Evolutionary conservation across 2,888 invertebrate genomes (phyloP).

Genomic region (Phytoseiulus persimilis): DNA sequence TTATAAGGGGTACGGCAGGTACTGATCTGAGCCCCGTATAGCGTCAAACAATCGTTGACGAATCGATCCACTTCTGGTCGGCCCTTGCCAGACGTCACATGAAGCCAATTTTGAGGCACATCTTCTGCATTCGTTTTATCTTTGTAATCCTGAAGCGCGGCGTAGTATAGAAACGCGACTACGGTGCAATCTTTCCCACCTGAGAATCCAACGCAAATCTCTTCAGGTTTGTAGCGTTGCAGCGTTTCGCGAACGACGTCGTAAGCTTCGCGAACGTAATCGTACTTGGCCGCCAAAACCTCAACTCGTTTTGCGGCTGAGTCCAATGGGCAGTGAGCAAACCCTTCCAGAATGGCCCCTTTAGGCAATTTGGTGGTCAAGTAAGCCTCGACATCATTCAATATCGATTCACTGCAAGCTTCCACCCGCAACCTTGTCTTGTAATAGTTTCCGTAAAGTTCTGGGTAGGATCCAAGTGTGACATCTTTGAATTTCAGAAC

Average conservation of each 20-base stretch:
- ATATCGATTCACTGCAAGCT: slow-evolving; percentile 49
- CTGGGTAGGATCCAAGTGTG: slow-evolving; percentile 58
- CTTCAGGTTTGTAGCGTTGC: slow-evolving; percentile 58
- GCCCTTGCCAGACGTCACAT: slow-evolving; percentile 68
- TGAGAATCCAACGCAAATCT: slow-evolving; percentile 85
- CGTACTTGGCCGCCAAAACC: slow-evolving; percentile 44
- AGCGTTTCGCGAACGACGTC: slow-evolving; percentile 49
- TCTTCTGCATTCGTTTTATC: slow-evolving; percentile 53
- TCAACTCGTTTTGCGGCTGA: slow-evolving; percentile 46
- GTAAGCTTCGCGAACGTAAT: slow-evolving; percentile 48
- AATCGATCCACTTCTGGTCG: slow-evolving; percentile 78
- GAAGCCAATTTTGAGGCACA: slow-evolving; percentile 55
- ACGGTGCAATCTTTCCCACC: slow-evolving; percentile 98
- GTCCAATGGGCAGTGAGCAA: slow-evolving; percentile 51
- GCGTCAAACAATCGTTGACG: slow-evolving; percentile 59
- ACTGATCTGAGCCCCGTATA: slow-evolving; percentile 64
- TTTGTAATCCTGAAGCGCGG: slow-evolving; percentile 51
- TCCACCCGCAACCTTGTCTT: slow-evolving; percentile 56
- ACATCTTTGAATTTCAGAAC: slow-evolving; percentile 54
- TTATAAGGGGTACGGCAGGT: slow-evolving; percentile 65
- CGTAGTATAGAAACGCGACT: slow-evolving; percentile 64
- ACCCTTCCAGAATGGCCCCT: slow-evolving; percentile 52
- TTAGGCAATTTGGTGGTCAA: slow-evolving; percentile 50
- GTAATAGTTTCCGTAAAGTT: slow-evolving; percentile 53
- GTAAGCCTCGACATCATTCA: slow-evolving; percentile 50